phyloP scores from a whole-genome alignment of 1,140 invertebrate genomes.

The Zaprionus nigranus region DNA sequence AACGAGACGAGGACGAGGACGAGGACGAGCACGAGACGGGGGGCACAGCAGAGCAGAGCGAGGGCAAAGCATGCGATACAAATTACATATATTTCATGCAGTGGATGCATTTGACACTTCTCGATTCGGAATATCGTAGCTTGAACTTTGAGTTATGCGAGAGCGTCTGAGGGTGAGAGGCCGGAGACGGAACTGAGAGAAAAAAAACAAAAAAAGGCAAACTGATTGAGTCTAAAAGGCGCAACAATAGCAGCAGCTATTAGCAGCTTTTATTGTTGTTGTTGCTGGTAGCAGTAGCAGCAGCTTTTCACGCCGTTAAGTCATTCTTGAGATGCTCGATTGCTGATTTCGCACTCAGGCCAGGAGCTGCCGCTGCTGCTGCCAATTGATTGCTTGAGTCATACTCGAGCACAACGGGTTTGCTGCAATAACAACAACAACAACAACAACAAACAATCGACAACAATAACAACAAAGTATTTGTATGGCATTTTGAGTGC shows the following conservation, averaged over 20 bases:
- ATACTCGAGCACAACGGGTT: slow-evolving; percentile 72
- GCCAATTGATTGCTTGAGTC: slow-evolving; percentile 81
- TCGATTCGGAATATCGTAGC: slow-evolving; percentile 14
- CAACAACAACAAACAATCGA: slow-evolving; percentile 16
- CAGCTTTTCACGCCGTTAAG: slow-evolving; percentile 73
- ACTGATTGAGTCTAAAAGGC: slow-evolving; percentile 59
- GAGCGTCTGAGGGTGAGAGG: background rate
- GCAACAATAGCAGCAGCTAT: slow-evolving; percentile 60
- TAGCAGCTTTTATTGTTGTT: slow-evolving; percentile 64
- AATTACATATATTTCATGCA: slow-evolving; percentile 70
- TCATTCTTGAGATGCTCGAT: slow-evolving; percentile 78
- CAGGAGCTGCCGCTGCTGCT: slow-evolving; percentile 50
- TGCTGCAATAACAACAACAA: slow-evolving; percentile 26
- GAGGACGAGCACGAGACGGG: background rate
- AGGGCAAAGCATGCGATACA: slow-evolving; percentile 40
- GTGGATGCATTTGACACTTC: slow-evolving; percentile 74
- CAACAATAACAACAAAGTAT: slow-evolving; percentile 19
- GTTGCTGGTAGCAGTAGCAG: too few relatives aligned
- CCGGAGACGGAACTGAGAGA: slow-evolving; percentile 59
- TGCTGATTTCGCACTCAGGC: slow-evolving; percentile 68
- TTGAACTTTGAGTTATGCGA: background rate
- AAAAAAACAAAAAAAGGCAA: slow-evolving; percentile 31
- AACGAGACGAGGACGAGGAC: background rate
- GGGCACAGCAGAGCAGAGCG: background rate
- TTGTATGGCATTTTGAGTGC: slow-evolving; percentile 36